These are phyloP conservation scores for Arenaria interpres DNA, from an alignment of 2,113 vertebrate genomes.

Conservation along the genomic window DNA sequence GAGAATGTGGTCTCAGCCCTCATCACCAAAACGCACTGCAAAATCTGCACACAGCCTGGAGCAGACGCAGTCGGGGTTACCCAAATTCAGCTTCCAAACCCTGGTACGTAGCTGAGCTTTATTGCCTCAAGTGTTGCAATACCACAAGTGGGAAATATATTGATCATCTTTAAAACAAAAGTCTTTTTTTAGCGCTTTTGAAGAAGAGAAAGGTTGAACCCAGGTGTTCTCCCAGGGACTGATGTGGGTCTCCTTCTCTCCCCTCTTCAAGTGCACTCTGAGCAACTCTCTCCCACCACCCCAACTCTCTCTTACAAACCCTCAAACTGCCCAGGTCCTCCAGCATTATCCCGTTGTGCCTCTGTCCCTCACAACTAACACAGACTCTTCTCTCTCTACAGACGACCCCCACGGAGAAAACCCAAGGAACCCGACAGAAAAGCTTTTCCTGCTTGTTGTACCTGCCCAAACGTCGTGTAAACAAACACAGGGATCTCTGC, in stretches of 20 bases:
- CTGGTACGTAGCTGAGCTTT: not conserved
- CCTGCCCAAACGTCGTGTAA: slow-evolving; percentile 96
- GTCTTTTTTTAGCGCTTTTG: not conserved
- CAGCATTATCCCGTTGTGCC: not conserved
- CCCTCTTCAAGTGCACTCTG: not conserved
- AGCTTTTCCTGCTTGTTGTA: slow-evolving; percentile 36
- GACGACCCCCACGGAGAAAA: not conserved
- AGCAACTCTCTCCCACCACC: not conserved
- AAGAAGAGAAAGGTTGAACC: not conserved
- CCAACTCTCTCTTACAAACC: not conserved
- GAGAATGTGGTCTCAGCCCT: not conserved
- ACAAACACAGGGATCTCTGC: slow-evolving; percentile 98
- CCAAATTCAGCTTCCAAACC: not conserved
- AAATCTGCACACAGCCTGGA: not conserved
- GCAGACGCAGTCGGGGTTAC: not conserved
- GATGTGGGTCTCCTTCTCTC: not conserved
- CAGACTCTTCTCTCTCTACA: not conserved
- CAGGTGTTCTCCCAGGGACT: not conserved
- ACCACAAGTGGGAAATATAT: not conserved
- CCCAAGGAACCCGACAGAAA: not conserved
- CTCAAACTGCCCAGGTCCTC: not conserved
- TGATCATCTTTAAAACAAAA: not conserved
- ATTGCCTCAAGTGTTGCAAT: not conserved
- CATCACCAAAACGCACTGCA: not conserved
- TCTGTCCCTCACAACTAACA: not conserved